Conservation (phyloP, 2,797 vertebrate species). For the Galagoides demidoff region DNA sequence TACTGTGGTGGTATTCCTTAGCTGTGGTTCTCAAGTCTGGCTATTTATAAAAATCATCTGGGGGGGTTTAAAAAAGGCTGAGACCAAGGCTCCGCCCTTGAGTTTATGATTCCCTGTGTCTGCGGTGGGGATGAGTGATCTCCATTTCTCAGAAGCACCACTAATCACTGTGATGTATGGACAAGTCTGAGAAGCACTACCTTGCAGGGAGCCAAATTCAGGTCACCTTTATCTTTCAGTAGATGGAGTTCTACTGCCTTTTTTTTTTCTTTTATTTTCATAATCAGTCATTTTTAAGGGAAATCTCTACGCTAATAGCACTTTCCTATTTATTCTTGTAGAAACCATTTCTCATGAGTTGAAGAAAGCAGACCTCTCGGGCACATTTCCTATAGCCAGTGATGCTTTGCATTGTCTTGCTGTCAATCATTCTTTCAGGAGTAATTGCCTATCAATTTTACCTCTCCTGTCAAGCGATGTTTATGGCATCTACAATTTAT, state of each 20-base stretch:
- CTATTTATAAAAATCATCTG: not conserved
- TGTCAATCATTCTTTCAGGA: constrained; percentile 70
- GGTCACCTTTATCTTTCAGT: constrained; percentile 23
- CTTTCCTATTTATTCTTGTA: constrained; percentile 51
- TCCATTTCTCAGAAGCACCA: not conserved
- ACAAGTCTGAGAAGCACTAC: not conserved
- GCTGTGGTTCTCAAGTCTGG: not conserved
- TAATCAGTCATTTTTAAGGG: constrained; percentile 48
- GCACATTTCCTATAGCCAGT: constrained; percentile 9
- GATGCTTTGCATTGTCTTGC: constrained; percentile 60
- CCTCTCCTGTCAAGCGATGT: constrained; percentile 49
- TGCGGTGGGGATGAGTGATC: not conserved
- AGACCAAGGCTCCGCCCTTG: not conserved
- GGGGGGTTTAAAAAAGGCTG: not conserved
- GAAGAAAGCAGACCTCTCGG: constrained; percentile 25
- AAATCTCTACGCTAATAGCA: not conserved
- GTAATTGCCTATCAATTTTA: constrained; percentile 74
- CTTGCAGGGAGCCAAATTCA: not conserved
- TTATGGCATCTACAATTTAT: constrained; percentile 66
- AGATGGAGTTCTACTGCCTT: not conserved
- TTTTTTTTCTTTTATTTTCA: not conserved
- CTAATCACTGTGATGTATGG: constrained; percentile 13
- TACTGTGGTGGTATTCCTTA: not conserved
- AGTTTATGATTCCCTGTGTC: not conserved
- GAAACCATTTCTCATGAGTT: constrained; percentile 39